Base-by-base conservation (phyloP, 2,797 vertebrate genomes). In the Pseudochromis fuscus region DNA sequence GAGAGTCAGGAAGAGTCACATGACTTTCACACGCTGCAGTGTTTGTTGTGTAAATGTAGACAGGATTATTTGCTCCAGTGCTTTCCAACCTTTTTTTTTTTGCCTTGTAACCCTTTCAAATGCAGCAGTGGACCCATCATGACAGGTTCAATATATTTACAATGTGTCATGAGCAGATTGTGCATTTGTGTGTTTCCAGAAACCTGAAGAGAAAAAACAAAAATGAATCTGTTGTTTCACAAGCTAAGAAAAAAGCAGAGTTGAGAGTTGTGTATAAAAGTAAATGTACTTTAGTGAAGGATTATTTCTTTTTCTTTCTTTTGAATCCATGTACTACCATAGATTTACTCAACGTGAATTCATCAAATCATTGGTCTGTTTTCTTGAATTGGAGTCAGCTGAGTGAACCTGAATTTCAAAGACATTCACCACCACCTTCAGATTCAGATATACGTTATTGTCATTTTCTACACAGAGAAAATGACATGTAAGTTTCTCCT, bases 271-370 rank as follows among this genome's bases (percentile, higher is more conserved):
- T 9, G n/a, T 21, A 10, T 7, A 25, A 8, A 49, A 33, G 6
- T 33, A 42, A 37, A 37, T 18, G 2, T 16, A 2, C n/a, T 12
- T 56, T 13, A 33, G 10, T 35, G 38, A 4, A 57, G n/a, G 12
- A 8, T 44, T 42, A 15, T 2, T 44, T 24, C n/a, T 60, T 12
- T 12, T 19, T 12, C 11, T 19, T 19, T 42, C n/a, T 44, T 19
- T 21, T 10, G 10, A 2, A 2, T 52, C 21, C 28, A 38, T 33
- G 3, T 16, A 45, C n/a, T 7, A 33, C 37, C 9, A 18, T 1
- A 51, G 28, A 45, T 70, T 67, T 55, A 48, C 12, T 45, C 28
- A 35, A 27, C 21, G 45, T 33, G 3, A 40, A 37, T 68, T 79
- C 15, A 42, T 5, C 56, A 67, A 46, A 30, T 37, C 4, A n/a